Evolutionary conservation across 2,888 invertebrate species (phyloP), one percentile per base, ranked within the genome.

Genomic region (Drosophila rubida): DNA sequence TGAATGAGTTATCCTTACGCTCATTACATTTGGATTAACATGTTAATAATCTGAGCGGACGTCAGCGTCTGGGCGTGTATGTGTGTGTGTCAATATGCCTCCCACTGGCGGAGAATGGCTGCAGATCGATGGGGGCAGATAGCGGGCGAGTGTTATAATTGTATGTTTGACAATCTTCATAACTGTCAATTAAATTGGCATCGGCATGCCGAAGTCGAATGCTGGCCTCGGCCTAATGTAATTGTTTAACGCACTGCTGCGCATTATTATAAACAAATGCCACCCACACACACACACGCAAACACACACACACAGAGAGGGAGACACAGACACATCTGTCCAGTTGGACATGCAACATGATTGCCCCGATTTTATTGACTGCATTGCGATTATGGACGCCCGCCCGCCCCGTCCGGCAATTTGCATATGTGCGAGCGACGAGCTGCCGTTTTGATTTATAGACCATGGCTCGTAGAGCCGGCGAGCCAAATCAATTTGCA

Each of bases 151-250:
- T 86, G 78, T 72, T 84, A 84, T 84, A 84, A 87, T 81, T 86
- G 73, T 75, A 75, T 87, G 80, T 87, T 84, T 84, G 82, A 80
- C 86, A 86, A 86, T 86, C 84, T 85, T 87, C 85, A 86, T 87
- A 86, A 83, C 86, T 86, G 87, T 87, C 85, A 87, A 86, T 85
- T 86, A 79, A 72, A 85, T 85, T 87, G 80, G 68, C 78, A 63
- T 69, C 68, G 75, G 55, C 41, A 65, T 63, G 69, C 65, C 72
- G 32, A 65, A 62, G 75, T 58, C 41, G 45, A 23, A 66, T 23
- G 42, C 32, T 50, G 67, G 50, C 49, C 58, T 63, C 51, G 35
- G 61, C 32, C 86, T 83, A 76, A 78, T 83, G 71, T 83, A 83
- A 86, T 83, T 83, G 82, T 83, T 83, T 70, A 78, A 83, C 83